phyloP scores from a whole-genome alignment of 2,888 invertebrate genomes.

The Choristoneura rosaceana region DNA sequence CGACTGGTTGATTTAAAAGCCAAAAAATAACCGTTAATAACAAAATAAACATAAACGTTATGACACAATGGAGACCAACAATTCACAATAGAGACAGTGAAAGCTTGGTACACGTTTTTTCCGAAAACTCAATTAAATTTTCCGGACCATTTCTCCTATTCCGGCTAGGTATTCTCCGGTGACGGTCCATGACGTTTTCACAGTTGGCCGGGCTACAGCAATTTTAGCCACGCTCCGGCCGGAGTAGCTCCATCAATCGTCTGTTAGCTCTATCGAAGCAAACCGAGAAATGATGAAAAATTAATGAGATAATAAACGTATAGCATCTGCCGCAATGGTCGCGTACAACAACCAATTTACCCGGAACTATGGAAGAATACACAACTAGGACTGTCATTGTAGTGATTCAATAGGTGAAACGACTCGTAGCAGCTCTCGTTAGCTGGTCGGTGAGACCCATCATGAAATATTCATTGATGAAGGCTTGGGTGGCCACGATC shows the following conservation, averaged over 20 bases:
- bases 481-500: conserved; percentile 59
- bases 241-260: conserved; percentile 52
- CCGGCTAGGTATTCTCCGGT: conserved; percentile 6
- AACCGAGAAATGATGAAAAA: conserved; percentile 63
- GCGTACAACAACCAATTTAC: conserved; percentile 53
- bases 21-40: background rate
- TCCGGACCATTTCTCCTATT: conserved; percentile 12
- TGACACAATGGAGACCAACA: background rate
- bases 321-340: conserved; percentile 68
- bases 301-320: conserved; percentile 75
- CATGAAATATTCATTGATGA: conserved; percentile 75
- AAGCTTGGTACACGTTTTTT: background rate
- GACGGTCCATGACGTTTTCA: conserved; percentile 13
- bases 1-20: too few relatives aligned
- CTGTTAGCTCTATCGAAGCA: conserved; percentile 60
- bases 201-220: conserved; percentile 26
- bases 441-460: conserved; percentile 61
- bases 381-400: conserved; percentile 36
- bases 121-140: conserved; percentile 4
- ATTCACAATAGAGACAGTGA: background rate
- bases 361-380: conserved; percentile 51
- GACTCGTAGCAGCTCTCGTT: conserved; percentile 50
- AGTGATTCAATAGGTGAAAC: conserved; percentile 44
- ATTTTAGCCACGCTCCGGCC: conserved; percentile 21
- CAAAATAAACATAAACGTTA: background rate